These are phyloP conservation scores for Thalassaphorura encarpata DNA, from an alignment of 1,140 invertebrate species.

Conservation along the genomic window DNA sequence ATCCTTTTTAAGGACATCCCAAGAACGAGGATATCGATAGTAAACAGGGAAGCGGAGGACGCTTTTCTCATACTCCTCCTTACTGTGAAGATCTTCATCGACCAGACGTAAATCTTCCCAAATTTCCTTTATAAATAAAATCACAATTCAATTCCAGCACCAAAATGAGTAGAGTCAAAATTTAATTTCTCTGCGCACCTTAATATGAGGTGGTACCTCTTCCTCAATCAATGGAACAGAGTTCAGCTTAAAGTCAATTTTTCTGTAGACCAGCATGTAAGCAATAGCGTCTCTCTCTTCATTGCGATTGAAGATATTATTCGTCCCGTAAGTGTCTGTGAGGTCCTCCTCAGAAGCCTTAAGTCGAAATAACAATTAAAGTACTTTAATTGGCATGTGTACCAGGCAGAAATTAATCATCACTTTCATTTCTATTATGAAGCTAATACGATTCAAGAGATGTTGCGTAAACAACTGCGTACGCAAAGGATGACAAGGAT, in stretches of 20 bases:
- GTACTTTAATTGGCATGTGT: too few species aligned
- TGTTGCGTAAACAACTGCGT: too few species aligned
- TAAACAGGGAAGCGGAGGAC: constrained; percentile 2
- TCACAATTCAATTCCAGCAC: constrained; percentile 7
- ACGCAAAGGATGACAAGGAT: too few species aligned
- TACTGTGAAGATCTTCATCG: neutral
- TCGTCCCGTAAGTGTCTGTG: constrained; percentile 70
- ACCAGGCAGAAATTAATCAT: too few species aligned
- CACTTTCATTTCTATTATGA: too few species aligned
- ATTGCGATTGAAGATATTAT: constrained; percentile 67
- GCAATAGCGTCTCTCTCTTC: constrained; percentile 40
- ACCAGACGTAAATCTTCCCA: neutral
- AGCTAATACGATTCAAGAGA: too few species aligned
- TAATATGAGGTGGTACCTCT: constrained; percentile 65
- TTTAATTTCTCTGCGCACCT: constrained; percentile 38
- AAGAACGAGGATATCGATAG: neutral
- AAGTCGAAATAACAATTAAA: too few species aligned
- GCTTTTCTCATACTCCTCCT: neutral
- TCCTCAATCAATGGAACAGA: constrained; percentile 52
- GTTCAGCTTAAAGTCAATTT: constrained; percentile 63
- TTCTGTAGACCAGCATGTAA: constrained; percentile 87
- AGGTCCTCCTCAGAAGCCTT: constrained; percentile 77
- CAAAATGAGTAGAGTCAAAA: constrained; percentile 18
- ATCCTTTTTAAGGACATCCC: constrained; percentile 2
- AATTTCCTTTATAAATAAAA: constrained; percentile 12